Evolutionary conservation across 2,113 vertebrate species (phyloP).

Genomic region (Pterocles burchelli): DNA sequence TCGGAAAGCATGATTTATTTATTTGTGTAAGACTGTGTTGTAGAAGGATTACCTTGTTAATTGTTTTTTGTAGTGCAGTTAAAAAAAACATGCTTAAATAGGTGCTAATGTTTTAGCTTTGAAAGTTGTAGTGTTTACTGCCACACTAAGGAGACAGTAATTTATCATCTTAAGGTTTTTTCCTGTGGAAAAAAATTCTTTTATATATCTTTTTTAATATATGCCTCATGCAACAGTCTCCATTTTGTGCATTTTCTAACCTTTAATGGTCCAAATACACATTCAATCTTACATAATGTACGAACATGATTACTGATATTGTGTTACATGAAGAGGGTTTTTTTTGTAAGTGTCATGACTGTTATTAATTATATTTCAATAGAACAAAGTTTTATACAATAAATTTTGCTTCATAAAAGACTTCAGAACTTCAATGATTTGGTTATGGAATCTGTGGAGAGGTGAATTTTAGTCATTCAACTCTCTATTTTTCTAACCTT

Average conservation of each 20-base stretch:
- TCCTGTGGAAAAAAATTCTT: neutral
- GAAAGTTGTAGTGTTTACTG: neutral
- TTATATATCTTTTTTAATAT: neutral
- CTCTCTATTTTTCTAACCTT: neutral
- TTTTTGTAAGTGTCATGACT: neutral
- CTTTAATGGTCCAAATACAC: neutral
- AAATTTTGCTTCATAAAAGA: neutral
- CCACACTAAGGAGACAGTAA: neutral
- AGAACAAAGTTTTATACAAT: neutral
- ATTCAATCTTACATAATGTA: neutral
- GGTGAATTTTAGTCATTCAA: neutral
- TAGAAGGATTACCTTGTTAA: neutral
- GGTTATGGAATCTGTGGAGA: neutral
- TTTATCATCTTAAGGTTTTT: neutral
- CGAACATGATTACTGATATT: neutral
- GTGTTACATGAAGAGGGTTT: neutral
- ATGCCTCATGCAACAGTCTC: rapidly evolving
- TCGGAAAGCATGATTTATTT: neutral
- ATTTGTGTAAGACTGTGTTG: neutral
- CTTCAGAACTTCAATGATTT: neutral
- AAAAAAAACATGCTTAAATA: neutral
- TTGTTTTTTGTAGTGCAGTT: neutral
- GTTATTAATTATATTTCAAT: neutral
- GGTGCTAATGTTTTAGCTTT: conserved; percentile 12
- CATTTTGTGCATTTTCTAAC: neutral